A percentile compares a stretch with the other conserved stretches of the same genome.
These are phyloP conservation scores for Pseudachorutes palmiensis DNA, from an alignment of 1,140 invertebrate genomes.

Conservation along the genomic window DNA sequence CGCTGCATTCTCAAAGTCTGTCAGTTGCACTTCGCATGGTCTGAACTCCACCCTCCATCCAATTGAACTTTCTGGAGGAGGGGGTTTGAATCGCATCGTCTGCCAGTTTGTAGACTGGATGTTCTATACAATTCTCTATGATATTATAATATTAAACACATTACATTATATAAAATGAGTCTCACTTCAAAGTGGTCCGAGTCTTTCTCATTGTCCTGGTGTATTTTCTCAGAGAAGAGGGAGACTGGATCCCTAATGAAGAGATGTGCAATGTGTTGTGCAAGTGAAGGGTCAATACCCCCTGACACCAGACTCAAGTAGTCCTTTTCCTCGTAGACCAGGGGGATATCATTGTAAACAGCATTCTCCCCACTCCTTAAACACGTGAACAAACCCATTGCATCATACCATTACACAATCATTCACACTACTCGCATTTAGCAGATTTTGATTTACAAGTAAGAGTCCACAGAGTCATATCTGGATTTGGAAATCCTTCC, in stretches of 20 bases:
- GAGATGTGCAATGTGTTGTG: slow-evolving; percentile 93
- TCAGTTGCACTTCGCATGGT: slow-evolving; percentile 95
- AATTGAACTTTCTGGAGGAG: slow-evolving; percentile 86
- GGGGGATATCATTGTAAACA: slow-evolving; percentile 78
- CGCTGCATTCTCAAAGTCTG: slow-evolving; percentile 99
- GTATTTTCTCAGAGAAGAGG: slow-evolving; percentile 88
- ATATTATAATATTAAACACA: slow-evolving; percentile 5
- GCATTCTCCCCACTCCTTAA: slow-evolving; percentile 30
- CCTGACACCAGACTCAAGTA: slow-evolving; percentile 72
- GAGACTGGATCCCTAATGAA: slow-evolving; percentile 97
- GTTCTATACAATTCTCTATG: slow-evolving; percentile 57
- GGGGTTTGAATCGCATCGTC: slow-evolving; percentile 99
- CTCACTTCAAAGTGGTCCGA: slow-evolving; percentile 96
- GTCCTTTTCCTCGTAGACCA: slow-evolving; percentile 77
- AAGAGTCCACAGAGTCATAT: slow-evolving; percentile 96
- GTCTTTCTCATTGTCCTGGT: slow-evolving; percentile 88
- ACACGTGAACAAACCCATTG: too few species aligned
- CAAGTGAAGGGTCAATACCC: slow-evolving; percentile 81
- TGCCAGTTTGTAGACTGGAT: slow-evolving; percentile 99
- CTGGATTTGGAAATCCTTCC: slow-evolving; percentile 90
- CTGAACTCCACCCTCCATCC: slow-evolving; percentile 99
- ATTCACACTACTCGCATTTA: too few species aligned
- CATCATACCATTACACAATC: too few species aligned
- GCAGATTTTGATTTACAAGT: slow-evolving; percentile 72
- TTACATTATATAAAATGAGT: neutral